Evolutionary conservation across 2,888 invertebrate genomes (phyloP).

Genomic region (Lepidochrysops patricia): DNA sequence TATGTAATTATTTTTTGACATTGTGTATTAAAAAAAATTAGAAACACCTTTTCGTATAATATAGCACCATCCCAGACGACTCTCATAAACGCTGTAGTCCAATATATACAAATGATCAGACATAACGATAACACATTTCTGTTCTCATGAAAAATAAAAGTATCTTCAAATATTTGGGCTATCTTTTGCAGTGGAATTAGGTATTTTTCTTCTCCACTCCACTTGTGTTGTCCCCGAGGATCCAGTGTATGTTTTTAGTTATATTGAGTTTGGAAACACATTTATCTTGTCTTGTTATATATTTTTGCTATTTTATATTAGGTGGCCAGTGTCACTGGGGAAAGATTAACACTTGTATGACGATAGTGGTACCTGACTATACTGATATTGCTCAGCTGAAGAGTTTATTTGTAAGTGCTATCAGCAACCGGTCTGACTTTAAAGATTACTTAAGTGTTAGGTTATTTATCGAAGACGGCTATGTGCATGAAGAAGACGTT

Average conservation of each 20-base stretch:
- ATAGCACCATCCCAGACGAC: background rate
- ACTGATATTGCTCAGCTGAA: too few species aligned
- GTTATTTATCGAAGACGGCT: too few species aligned
- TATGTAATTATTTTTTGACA: too few species aligned
- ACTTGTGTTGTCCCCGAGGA: constrained; percentile 6
- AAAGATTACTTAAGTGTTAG: too few species aligned
- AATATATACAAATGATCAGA: constrained; percentile 10
- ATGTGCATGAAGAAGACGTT: too few species aligned
- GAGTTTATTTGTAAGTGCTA: too few species aligned
- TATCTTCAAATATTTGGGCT: constrained; percentile 4
- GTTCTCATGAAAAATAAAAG: constrained; percentile 8
- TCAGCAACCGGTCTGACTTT: too few species aligned
- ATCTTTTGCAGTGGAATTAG: constrained; percentile 8
- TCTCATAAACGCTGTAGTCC: background rate
- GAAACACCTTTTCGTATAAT: too few species aligned
- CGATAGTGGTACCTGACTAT: background rate
- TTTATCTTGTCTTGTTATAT: constrained; percentile 6
- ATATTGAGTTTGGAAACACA: constrained; percentile 13
- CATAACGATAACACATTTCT: background rate
- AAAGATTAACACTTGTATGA: background rate
- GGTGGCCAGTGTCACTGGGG: background rate
- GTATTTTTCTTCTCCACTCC: constrained; percentile 8
- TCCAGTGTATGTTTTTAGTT: constrained; percentile 11
- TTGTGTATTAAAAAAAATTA: too few species aligned
- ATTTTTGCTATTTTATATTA: constrained; percentile 3